Percentiles rank a stretch among this genome's conserved stretches.
Evolutionary conservation across 2,888 invertebrate species (phyloP).

Genomic region (Caenorhabditis panamensis): DNA sequence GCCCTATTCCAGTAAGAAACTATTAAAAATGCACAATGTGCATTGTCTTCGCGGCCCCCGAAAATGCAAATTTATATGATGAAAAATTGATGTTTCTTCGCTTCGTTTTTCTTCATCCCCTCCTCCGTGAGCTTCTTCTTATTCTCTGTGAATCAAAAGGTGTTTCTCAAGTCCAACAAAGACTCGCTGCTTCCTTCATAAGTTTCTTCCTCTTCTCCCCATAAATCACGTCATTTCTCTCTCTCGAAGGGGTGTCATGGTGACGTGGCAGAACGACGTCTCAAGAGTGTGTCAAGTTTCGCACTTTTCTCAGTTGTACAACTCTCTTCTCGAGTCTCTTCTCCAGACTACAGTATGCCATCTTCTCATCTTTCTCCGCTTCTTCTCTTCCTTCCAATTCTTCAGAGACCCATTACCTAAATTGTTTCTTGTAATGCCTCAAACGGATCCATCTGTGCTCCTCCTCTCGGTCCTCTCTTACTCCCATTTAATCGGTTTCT

Average conservation of each 20-base stretch:
- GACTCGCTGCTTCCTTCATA: too few species aligned
- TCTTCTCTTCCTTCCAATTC: conserved; percentile 20
- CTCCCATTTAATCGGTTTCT: background rate
- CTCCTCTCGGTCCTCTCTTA: background rate
- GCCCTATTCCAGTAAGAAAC: background rate
- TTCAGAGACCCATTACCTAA: conserved; percentile 61
- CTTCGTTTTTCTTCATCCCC: background rate
- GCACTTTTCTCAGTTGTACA: background rate
- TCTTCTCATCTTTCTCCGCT: too few species aligned
- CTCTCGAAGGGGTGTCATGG: background rate
- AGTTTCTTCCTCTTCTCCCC: background rate
- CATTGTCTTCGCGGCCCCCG: conserved; percentile 9
- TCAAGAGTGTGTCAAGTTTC: conserved; percentile 1
- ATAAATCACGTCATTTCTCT: background rate
- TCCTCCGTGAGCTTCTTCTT: background rate
- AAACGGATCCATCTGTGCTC: conserved; percentile 23
- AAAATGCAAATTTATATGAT: conserved; percentile 53
- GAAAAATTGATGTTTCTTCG: conserved; percentile 48
- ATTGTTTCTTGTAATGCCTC: conserved; percentile 53
- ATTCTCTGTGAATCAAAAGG: conserved; percentile 2
- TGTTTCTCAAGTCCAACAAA: background rate
- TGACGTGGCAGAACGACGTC: conserved; percentile 1
- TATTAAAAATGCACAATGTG: background rate
- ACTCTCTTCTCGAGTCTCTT: conserved; percentile 14
- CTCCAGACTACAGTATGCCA: conserved; percentile 1